Percentiles rank a stretch among this genome's conserved stretches.
Conservation (phyloP, 2,113 vertebrate genomes). For the Maylandia zebra region DNA sequence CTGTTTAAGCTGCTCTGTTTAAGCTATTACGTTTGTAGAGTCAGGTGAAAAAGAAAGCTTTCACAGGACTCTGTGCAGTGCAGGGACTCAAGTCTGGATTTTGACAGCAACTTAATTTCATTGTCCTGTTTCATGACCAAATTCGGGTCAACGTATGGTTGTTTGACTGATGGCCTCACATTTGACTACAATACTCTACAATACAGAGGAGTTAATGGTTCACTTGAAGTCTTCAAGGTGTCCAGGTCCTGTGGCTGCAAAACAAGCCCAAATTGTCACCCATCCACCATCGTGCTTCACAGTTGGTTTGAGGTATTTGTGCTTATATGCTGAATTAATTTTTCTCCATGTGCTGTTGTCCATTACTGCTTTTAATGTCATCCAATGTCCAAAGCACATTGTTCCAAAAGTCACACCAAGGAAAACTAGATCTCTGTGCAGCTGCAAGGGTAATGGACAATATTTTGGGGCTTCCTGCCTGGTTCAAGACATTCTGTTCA, state of each 20-base stretch:
- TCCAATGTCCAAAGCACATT: not conserved
- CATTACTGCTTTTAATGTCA: fast-evolving
- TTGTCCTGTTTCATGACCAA: too few species aligned
- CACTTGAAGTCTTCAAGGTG: not conserved
- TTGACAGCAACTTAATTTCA: not conserved
- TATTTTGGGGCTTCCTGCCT: not conserved
- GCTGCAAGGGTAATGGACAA: not conserved
- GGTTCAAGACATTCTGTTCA: not conserved
- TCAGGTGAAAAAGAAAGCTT: not conserved
- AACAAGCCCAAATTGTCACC: not conserved
- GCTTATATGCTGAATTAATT: not conserved
- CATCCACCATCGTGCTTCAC: fast-evolving
- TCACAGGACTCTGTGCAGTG: not conserved
- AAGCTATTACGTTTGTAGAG: not conserved
- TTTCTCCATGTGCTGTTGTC: not conserved
- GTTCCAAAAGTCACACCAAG: not conserved
- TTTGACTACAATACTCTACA: not conserved
- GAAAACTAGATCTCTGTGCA: not conserved
- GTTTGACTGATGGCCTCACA: not conserved
- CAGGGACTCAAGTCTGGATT: not conserved
- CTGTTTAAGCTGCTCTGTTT: not conserved
- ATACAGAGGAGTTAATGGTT: not conserved
- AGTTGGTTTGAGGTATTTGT: not conserved
- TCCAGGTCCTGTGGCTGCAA: not conserved
- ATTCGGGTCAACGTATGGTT: fast-evolving